A percentile compares a stretch with the other conserved stretches of the same genome.
phyloP scores from a whole-genome alignment of 2,888 invertebrate genomes.

The Dasysyrphus albostriatus region DNA sequence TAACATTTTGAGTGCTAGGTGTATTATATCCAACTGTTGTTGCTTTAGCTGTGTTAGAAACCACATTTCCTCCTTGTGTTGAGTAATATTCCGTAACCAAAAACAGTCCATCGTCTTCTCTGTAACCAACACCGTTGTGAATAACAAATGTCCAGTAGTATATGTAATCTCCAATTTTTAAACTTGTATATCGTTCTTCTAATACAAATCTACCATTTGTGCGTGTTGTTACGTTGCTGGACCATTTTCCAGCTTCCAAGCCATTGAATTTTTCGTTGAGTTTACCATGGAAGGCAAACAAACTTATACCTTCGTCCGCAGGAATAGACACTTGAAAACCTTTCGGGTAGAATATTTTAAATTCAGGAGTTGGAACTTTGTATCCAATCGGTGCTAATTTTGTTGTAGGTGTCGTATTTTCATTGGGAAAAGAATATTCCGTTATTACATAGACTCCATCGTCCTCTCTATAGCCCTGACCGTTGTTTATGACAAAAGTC shows the following conservation, averaged over 20 bases:
- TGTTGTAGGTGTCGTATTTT: not conserved
- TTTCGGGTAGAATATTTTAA: conserved; percentile 84
- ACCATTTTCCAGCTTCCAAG: conserved; percentile 88
- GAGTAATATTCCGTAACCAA: conserved; percentile 12
- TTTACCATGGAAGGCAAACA: conserved; percentile 91
- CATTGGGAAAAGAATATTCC: not conserved
- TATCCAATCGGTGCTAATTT: conserved; percentile 77
- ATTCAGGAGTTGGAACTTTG: conserved; percentile 82
- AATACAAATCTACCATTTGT: conserved; percentile 89
- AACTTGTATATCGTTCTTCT: conserved; percentile 85
- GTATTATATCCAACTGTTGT: not conserved
- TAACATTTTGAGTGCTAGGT: not conserved
- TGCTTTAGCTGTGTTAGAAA: not conserved
- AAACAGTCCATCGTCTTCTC: conserved; percentile 83
- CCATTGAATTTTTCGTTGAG: conserved; percentile 89
- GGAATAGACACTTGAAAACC: conserved; percentile 85
- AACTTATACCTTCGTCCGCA: conserved; percentile 87
- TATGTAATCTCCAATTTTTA: conserved; percentile 88
- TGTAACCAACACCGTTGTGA: conserved; percentile 88
- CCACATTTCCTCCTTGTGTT: not conserved
- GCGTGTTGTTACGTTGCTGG: conserved; percentile 87
- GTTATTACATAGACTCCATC: conserved; percentile 76
- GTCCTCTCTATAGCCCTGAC: conserved; percentile 87
- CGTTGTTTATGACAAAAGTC: conserved; percentile 89
- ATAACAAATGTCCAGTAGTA: conserved; percentile 91